Evolutionary conservation across 2,797 vertebrate species (phyloP).

Genomic region (Bradypodion pumilum): DNA sequence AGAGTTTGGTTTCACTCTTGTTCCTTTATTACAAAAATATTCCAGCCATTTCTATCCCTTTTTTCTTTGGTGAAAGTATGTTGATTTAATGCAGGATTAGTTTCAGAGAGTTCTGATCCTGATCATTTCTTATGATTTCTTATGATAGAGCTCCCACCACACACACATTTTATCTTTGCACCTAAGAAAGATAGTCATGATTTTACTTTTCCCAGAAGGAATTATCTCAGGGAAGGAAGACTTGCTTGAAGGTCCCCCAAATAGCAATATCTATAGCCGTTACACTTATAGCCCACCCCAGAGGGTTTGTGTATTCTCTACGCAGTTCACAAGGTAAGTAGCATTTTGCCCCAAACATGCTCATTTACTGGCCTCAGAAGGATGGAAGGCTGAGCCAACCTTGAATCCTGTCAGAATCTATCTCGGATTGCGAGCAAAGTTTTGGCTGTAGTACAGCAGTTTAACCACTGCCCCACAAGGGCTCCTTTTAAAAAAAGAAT

Average conservation of each 20-base stretch:
- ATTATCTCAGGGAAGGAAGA: neutral
- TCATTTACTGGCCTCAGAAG: too few species aligned
- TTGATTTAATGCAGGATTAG: neutral
- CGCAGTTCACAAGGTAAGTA: too few species aligned
- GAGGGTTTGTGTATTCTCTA: too few species aligned
- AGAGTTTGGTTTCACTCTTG: neutral
- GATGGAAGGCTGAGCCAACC: too few species aligned
- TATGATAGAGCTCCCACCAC: neutral
- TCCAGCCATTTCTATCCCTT: neutral
- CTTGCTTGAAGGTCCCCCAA: neutral
- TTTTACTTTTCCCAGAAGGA: neutral
- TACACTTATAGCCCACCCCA: too few species aligned
- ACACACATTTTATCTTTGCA: neutral
- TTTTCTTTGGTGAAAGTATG: neutral
- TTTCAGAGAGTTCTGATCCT: neutral
- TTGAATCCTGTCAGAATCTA: too few species aligned
- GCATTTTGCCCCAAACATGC: too few species aligned
- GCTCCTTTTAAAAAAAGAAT: too few species aligned
- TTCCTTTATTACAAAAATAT: too few species aligned
- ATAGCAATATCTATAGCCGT: neutral
- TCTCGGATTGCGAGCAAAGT: too few species aligned
- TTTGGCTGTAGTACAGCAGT: too few species aligned
- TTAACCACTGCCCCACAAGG: too few species aligned
- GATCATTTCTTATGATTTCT: neutral
- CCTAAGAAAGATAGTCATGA: neutral